Evolutionary conservation across 2,113 vertebrate species (phyloP).

Genomic region (Malurus elegans): DNA sequence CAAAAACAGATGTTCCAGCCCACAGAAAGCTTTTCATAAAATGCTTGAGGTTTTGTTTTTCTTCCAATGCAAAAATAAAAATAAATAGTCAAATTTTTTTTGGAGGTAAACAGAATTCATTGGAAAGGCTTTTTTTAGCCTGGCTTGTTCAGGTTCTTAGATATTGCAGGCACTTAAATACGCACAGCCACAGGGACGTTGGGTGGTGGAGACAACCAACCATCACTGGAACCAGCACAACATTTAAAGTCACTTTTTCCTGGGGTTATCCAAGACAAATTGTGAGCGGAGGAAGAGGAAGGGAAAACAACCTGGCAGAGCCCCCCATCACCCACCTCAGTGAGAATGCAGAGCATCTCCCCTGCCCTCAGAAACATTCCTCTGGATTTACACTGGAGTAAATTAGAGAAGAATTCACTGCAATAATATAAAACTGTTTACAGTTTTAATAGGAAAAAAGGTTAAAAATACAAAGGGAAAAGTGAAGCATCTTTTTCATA

Average conservation of each 20-base stretch:
- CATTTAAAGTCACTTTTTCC: not conserved
- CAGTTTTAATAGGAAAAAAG: conserved; percentile 36
- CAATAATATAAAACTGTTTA: conserved; percentile 53
- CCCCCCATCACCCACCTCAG: rapidly evolving
- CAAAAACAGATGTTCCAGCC: conserved; percentile 33
- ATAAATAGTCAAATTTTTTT: conserved; percentile 9
- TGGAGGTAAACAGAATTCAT: not conserved
- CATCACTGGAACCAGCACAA: not conserved
- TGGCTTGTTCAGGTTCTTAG: not conserved
- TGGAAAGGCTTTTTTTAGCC: not conserved
- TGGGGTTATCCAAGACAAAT: not conserved
- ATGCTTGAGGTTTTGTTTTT: conserved; percentile 46
- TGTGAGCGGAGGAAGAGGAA: not conserved
- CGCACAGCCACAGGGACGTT: not conserved
- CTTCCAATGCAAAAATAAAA: conserved; percentile 31
- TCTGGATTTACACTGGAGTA: conserved; percentile 47
- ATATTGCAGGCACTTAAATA: not conserved
- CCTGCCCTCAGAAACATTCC: not conserved
- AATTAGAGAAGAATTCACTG: conserved; percentile 45
- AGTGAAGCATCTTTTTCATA: conserved; percentile 49
- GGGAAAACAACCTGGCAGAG: not conserved
- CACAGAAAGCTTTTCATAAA: conserved; percentile 32
- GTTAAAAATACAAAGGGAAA: conserved; percentile 38
- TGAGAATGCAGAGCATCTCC: not conserved
- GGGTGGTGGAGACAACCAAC: not conserved